Base-by-base conservation (phyloP, 1,140 invertebrate species). In the Lutraria rhynchaena region DNA sequence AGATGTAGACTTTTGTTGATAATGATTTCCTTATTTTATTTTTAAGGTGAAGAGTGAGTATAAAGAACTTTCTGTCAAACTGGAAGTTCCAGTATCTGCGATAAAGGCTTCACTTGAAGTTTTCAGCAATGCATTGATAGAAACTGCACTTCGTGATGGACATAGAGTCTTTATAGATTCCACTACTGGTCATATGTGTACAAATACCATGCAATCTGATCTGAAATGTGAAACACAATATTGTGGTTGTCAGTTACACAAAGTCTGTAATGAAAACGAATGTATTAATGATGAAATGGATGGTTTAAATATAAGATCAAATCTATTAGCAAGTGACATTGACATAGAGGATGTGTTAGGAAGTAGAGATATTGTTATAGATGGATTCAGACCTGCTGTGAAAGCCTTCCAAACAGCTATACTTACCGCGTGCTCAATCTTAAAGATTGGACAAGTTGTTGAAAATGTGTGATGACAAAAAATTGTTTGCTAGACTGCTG, bases 401-500 rank as follows among this genome's bases (percentile, higher is more conserved):
- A 60, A 63, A 41, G 78, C 67, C n/a, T 51, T 81, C 24, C 69
- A 81, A 60, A 71, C 78, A 19, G 33, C 55, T 9, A 58, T 73
- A 3, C 37, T 81, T 29, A 58, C 78, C 53, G 78, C 78, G 31
- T 81, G 67, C 24, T 73, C 78, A 1, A 27, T 81, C 24, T 33
- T 81, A 19, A 81, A 74, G 29, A 81, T 74, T 51, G 78, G 78
- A n/a, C 78, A 81, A 35, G 65, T 80, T 44, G n/a, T 80, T 19
- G 76, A 80, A 35, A 69, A 80, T 31, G 41, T 75, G 35, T 75
- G 51, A 71, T 41, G 22, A 41, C n/a, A n/a, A n/a, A n/a, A n/a
- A n/a, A n/a, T n/a, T n/a, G n/a, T n/a, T n/a, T n/a, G n/a, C n/a
- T n/a, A n/a, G n/a, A n/a, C n/a, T n/a, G n/a, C n/a, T n/a, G n/a